Evolutionary conservation across 1,140 invertebrate genomes (phyloP), one percentile per base, ranked within the genome.

Genomic region (Theocolax elegans): DNA sequence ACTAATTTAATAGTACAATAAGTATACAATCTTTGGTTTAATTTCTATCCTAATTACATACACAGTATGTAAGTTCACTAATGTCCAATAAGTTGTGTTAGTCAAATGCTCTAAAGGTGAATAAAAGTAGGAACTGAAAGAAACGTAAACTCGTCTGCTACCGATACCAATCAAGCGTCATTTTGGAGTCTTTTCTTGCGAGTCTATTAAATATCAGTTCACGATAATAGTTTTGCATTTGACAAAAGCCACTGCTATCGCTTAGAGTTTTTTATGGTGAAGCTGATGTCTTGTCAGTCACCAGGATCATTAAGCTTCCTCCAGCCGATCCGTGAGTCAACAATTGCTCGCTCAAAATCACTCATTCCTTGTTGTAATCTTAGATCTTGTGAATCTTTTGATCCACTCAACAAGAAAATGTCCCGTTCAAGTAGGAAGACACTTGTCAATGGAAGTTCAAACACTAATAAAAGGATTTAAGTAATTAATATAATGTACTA

Each of bases 261-360:
- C 65, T 74, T 80, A 73, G 76, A 76, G 76, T 74, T 77, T 70
- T 74, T 64, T 74, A 67, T 75, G 60, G 64, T 49, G 64, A 77
- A 72, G 62, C 62, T 71, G 65, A 66, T 78, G 75, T 79, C 78
- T 80, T 86, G 85, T 86, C 84, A 86, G 84, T 86, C 85, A 75
- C 85, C 85, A 72, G 85, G 85, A 72, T 86, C 85, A 51, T 83
- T 80, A 29, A 86, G 80, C 75, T 86, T 86, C 67, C 80, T 80
- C 85, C 85, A 85, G 58, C 81, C 83, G 72, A 85, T 80, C 76
- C 78, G 78, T 71, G 80, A 81, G 74, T 80, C 85, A 64, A 75
- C 80, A 17, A 79, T 76, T 6, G 78, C 77, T 56, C 80, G 77
- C 79, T 79, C 81, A 77, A 77, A 77, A 70, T 80, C 71, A 75